phyloP scores from a whole-genome alignment of 2,113 vertebrate species.

The Brachypodius melanocephalos region DNA sequence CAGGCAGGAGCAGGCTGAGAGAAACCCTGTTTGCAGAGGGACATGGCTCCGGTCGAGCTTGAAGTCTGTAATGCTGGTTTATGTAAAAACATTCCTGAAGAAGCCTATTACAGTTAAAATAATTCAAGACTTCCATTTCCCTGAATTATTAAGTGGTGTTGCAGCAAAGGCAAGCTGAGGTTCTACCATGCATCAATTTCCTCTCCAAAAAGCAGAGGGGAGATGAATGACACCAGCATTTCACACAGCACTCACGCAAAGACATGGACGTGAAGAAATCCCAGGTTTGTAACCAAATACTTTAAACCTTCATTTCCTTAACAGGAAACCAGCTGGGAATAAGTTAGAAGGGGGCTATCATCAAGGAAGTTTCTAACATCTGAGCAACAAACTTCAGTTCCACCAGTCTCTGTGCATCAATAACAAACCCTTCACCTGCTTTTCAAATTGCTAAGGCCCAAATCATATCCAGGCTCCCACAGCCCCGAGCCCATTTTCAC shows the following conservation, averaged over 20 bases:
- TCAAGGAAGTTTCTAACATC: neutral
- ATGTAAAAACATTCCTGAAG: neutral
- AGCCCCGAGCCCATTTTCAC: neutral
- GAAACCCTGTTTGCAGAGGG: neutral
- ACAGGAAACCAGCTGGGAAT: neutral
- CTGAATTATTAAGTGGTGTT: neutral
- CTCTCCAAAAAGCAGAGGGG: conserved; percentile 16
- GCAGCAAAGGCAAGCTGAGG: neutral
- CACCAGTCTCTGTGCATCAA: neutral
- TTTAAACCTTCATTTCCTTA: conserved; percentile 38
- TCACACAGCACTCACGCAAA: neutral
- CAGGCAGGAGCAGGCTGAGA: neutral
- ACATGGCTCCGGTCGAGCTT: neutral
- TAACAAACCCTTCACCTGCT: conserved; percentile 12
- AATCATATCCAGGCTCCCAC: neutral
- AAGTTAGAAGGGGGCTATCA: neutral
- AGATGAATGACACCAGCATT: neutral
- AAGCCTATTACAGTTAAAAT: neutral
- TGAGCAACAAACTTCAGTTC: neutral
- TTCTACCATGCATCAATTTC: neutral
- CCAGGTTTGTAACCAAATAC: conserved; percentile 25
- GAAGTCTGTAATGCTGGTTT: neutral
- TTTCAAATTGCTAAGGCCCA: neutral
- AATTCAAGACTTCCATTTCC: neutral
- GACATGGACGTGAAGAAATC: neutral